Percentiles rank a stretch among this genome's conserved stretches.
Evolutionary conservation across 2,113 vertebrate genomes (phyloP).

Genomic region (Mormyrus lacerda): DNA sequence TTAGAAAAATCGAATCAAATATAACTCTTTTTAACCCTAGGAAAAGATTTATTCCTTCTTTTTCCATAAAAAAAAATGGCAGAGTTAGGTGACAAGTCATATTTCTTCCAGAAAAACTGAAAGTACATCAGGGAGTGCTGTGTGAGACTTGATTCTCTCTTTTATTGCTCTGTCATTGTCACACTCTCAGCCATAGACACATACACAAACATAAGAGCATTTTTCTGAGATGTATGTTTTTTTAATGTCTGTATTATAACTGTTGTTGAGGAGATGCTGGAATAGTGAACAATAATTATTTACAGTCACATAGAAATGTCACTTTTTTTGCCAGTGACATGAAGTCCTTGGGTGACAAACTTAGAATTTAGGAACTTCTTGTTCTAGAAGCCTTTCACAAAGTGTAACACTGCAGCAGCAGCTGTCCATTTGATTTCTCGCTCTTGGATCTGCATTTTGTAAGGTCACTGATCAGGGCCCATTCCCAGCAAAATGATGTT

Average conservation of each 20-base stretch:
- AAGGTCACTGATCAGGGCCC: not conserved
- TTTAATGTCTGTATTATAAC: not conserved
- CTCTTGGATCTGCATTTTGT: not conserved
- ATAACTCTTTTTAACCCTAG: not conserved
- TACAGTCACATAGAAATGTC: not conserved
- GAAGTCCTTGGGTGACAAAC: not conserved
- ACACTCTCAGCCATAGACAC: not conserved
- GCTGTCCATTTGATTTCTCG: not conserved
- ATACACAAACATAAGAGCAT: not conserved
- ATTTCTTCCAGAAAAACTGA: not conserved
- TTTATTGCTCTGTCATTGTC: not conserved
- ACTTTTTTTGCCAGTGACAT: not conserved
- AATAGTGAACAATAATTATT: not conserved
- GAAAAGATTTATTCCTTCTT: not conserved
- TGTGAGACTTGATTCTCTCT: not conserved
- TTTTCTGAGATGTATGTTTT: not conserved
- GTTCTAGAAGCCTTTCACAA: not conserved
- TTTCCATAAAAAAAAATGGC: not conserved
- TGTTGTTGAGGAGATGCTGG: not conserved
- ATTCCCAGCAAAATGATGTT: not conserved
- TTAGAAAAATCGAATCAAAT: not conserved
- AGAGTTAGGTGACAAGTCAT: not conserved
- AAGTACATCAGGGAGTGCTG: not conserved
- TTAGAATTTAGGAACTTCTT: not conserved
- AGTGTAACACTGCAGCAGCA: not conserved